A percentile compares a stretch with the other conserved stretches of the same genome.
phyloP scores from a whole-genome alignment of 2,113 vertebrate species.

The Sebastes fasciatus region DNA sequence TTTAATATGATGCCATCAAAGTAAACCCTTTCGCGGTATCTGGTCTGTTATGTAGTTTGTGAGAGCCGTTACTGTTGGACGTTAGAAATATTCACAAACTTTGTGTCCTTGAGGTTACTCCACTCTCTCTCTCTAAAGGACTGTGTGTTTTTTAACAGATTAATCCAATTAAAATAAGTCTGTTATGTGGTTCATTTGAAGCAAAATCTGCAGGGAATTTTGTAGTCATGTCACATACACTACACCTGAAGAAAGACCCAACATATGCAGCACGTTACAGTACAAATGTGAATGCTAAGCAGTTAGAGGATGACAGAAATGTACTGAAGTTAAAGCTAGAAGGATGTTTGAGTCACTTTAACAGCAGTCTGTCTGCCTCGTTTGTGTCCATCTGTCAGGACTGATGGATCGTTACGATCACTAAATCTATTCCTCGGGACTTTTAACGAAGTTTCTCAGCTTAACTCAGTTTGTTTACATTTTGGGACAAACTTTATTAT shows the following conservation, averaged over 20 bases:
- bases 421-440: slow-evolving; percentile 9
- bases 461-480: slow-evolving; percentile 27
- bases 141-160: not conserved
- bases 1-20: no score
- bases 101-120: not conserved
- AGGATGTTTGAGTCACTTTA: slow-evolving; percentile 11
- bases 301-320: not conserved
- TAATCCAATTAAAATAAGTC: not conserved
- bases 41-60: not conserved
- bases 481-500: slow-evolving; percentile 22
- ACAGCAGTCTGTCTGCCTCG: not conserved
- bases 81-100: slow-evolving; percentile 1
- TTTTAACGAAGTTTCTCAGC: slow-evolving; percentile 2
- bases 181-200: not conserved
- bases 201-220: not conserved
- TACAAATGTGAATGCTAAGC: not conserved
- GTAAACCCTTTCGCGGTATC: no score
- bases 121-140: not conserved
- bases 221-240: not conserved
- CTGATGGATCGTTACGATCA: slow-evolving; percentile 35
- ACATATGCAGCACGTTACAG: not conserved
- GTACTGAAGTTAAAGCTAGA: not conserved
- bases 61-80: not conserved
- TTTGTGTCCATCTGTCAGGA: slow-evolving; percentile 48
- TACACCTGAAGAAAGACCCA: not conserved